phyloP scores from a whole-genome alignment of 2,888 invertebrate genomes.

The Malacosoma neustria region DNA sequence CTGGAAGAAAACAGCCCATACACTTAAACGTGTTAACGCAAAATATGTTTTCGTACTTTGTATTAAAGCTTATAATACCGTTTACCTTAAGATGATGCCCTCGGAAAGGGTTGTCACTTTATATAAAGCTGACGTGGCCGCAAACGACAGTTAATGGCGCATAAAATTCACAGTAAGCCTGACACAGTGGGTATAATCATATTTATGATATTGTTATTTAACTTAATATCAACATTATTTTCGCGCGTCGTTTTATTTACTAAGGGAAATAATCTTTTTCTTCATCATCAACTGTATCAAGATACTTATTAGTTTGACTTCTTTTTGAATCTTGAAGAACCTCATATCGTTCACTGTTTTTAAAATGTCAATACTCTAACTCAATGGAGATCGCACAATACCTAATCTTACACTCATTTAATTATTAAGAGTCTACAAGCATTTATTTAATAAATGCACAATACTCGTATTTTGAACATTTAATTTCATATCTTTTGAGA shows the following conservation, averaged over 20 bases:
- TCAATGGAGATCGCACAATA: too few relatives aligned
- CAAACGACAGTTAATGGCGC: conserved; percentile 62
- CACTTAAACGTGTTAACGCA: conserved; percentile 26
- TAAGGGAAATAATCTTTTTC: too few relatives aligned
- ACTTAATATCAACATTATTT: conserved; percentile 14
- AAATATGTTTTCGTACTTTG: conserved; percentile 21
- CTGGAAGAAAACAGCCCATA: conserved; percentile 38
- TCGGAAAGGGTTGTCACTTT: conserved; percentile 56
- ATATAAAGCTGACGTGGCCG: conserved; percentile 56
- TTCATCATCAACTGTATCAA: too few relatives aligned
- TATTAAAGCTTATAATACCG: conserved; percentile 29
- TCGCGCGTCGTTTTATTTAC: not conserved
- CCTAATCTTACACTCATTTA: too few relatives aligned
- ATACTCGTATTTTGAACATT: too few relatives aligned
- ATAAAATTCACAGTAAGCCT: conserved; percentile 56
- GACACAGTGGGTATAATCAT: conserved; percentile 39
- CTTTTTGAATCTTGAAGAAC: too few relatives aligned
- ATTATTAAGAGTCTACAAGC: too few relatives aligned
- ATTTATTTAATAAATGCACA: too few relatives aligned
- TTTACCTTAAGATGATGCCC: conserved; percentile 21
- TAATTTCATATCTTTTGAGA: too few relatives aligned
- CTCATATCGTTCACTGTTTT: too few relatives aligned
- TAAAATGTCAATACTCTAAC: too few relatives aligned
- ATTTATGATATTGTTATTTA: conserved; percentile 36
- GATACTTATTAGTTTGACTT: too few relatives aligned